Conservation (phyloP, 1,140 invertebrate species). For the Brachionus sp. region DNA sequence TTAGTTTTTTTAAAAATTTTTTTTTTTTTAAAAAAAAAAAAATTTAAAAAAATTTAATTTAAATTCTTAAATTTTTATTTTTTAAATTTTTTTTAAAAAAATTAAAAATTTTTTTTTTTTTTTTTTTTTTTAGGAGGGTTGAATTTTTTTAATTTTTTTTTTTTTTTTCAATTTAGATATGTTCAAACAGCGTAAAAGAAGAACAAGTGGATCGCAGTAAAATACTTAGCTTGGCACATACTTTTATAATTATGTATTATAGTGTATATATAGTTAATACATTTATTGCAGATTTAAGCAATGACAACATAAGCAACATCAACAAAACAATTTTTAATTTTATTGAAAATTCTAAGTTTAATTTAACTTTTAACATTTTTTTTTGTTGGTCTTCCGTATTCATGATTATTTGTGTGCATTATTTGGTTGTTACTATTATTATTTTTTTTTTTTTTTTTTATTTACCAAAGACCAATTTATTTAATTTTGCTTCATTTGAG, state of each 20-base stretch:
- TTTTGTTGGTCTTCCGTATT: neutral
- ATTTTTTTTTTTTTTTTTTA: neutral
- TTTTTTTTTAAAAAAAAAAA: too few relatives aligned
- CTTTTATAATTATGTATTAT: neutral
- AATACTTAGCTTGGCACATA: neutral
- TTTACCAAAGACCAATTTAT: neutral
- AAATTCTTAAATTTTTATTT: too few relatives aligned
- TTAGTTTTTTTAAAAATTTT: too few relatives aligned
- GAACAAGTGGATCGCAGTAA: neutral
- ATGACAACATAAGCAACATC: too few relatives aligned
- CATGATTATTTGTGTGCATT: neutral
- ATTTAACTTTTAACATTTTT: neutral
- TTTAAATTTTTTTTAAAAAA: neutral
- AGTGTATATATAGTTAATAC: neutral
- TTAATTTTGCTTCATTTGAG: conserved; percentile 3
- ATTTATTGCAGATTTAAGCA: neutral
- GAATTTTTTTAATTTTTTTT: neutral
- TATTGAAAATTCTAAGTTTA: conserved; percentile 1
- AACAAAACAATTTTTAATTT: neutral
- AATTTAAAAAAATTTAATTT: too few relatives aligned
- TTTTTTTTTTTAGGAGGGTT: neutral
- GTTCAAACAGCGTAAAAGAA: conserved; percentile 10
- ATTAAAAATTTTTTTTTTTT: neutral
- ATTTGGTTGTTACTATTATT: neutral
- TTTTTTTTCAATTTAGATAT: neutral